A percentile compares a stretch with the other conserved stretches of the same genome.
Evolutionary conservation across 1,140 invertebrate genomes (phyloP).

Genomic region (Paramacrobiotus metropolitanus): DNA sequence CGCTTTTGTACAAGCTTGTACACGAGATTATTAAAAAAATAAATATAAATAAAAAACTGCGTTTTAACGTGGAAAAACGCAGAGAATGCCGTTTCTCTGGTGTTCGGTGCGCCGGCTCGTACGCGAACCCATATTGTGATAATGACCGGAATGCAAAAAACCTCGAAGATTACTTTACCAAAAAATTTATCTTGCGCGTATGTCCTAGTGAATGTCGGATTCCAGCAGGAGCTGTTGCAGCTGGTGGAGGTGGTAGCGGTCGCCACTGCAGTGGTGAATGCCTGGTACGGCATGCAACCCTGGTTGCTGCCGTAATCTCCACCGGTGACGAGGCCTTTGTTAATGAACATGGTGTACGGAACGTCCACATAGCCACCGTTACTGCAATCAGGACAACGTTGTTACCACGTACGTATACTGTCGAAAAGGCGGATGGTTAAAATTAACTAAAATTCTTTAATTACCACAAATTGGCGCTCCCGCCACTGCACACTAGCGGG

Average conservation of each 20-base stretch:
- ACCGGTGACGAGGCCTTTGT: conserved; percentile 21
- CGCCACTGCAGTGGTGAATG: not conserved
- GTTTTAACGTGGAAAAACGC: too few relatives aligned
- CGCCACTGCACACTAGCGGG: not conserved
- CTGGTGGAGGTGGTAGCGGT: not conserved
- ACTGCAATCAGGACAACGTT: not conserved
- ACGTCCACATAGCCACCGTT: conserved; percentile 16
- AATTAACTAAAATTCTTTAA: not conserved
- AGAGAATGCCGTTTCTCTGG: too few relatives aligned
- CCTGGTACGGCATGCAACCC: conserved; percentile 26
- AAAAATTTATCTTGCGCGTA: not conserved
- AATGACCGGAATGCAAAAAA: too few relatives aligned
- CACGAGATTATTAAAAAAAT: too few relatives aligned
- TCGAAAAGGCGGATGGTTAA: not conserved
- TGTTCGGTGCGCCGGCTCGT: too few relatives aligned
- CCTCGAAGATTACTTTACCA: too few relatives aligned
- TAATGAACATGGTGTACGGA: not conserved
- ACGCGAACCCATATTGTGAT: too few relatives aligned
- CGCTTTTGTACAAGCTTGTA: too few relatives aligned
- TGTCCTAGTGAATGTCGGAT: not conserved
- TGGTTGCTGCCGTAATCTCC: conserved; percentile 22
- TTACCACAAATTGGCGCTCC: not conserved
- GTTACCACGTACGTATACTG: not conserved
- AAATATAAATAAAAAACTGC: too few relatives aligned
- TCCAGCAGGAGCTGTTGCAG: not conserved